Evolutionary conservation across 2,888 invertebrate genomes (phyloP).

Genomic region (Sialis lutaria): DNA sequence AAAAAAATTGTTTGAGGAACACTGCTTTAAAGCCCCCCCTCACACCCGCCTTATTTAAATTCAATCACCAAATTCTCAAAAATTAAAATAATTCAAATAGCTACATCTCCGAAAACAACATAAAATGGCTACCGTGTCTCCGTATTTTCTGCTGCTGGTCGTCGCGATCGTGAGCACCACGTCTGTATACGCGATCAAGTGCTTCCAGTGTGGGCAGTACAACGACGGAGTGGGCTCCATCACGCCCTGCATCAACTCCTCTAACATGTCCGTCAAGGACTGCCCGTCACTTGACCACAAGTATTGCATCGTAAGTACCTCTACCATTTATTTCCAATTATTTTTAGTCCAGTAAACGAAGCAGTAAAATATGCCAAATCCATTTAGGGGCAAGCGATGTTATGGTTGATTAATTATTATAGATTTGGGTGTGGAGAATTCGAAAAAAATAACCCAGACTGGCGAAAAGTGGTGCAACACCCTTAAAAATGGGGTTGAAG

Average conservation of each 20-base stretch:
- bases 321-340: too few relatives aligned
- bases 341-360: too few relatives aligned
- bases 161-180: slow-evolving; percentile 1
- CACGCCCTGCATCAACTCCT: slow-evolving; percentile 64
- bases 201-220: slow-evolving; percentile 69
- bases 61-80: not conserved
- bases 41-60: not conserved
- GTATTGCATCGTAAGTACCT: slow-evolving; percentile 61
- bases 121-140: not conserved
- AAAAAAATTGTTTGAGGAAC: not conserved
- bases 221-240: slow-evolving; percentile 75
- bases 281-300: slow-evolving; percentile 40
- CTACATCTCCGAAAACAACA: not conserved
- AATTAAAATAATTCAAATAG: not conserved
- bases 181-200: slow-evolving; percentile 34
- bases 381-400: too few relatives aligned
- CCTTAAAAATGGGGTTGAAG: too few relatives aligned
- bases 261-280: slow-evolving; percentile 50
- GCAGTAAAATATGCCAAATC: too few relatives aligned
- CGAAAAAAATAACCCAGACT: too few relatives aligned
- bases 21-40: not conserved
- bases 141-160: not conserved
- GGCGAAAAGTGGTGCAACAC: too few relatives aligned
- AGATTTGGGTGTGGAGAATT: too few relatives aligned
- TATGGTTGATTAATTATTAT: too few relatives aligned